phyloP scores from a whole-genome alignment of 2,113 vertebrate species.

The Anhinga anhinga region DNA sequence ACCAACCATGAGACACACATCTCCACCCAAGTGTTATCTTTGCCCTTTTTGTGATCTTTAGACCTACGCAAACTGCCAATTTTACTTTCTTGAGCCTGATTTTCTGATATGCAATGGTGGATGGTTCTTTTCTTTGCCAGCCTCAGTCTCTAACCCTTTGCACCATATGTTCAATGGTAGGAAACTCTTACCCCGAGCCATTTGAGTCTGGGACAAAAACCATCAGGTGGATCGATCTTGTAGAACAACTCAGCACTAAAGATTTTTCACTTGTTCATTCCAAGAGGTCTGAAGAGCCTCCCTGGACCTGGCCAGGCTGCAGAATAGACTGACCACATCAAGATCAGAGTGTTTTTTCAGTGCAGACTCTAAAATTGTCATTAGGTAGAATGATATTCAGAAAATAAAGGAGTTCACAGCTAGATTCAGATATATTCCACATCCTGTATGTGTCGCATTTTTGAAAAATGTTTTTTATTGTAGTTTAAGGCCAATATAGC shows the following conservation, averaged over 20 bases:
- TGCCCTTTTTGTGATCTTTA: not conserved
- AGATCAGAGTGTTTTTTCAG: not conserved
- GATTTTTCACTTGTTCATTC: not conserved
- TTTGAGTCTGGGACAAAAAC: not conserved
- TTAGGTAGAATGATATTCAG: not conserved
- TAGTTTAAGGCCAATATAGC: not conserved
- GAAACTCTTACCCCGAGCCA: not conserved
- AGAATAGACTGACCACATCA: not conserved
- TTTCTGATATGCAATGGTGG: not conserved
- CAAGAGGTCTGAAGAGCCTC: not conserved
- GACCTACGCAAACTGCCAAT: not conserved
- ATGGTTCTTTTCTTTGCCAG: not conserved
- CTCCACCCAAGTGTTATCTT: conserved; percentile 31
- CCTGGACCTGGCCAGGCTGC: not conserved
- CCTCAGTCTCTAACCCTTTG: not conserved
- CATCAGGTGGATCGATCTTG: not conserved
- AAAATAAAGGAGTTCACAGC: not conserved
- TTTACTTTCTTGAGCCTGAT: not conserved
- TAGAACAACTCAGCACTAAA: not conserved
- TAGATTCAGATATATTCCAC: not conserved
- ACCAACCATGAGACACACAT: not conserved
- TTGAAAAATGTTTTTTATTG: not conserved
- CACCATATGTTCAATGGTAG: not conserved
- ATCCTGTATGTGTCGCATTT: not conserved
- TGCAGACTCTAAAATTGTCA: not conserved